Conservation (phyloP, 2,797 vertebrate species). For the Takifugu ocellatus region DNA sequence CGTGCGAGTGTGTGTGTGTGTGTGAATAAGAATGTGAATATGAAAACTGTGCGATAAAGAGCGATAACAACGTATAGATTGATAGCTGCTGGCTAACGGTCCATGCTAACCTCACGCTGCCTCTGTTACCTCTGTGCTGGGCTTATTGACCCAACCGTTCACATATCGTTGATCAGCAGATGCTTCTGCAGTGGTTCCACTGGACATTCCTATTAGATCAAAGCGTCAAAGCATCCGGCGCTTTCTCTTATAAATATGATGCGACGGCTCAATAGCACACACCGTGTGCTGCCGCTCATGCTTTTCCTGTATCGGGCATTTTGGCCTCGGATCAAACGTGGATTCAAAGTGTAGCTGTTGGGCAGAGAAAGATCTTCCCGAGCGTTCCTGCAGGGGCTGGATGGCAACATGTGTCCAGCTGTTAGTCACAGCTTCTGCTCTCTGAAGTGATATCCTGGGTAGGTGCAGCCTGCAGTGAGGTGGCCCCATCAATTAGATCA, state of each 20-base stretch:
- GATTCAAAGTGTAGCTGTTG: constrained; percentile 61
- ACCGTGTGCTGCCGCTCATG: constrained; percentile 20
- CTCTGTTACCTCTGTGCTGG: too few relatives aligned
- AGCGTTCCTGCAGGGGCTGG: constrained; percentile 36
- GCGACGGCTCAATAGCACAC: constrained; percentile 36
- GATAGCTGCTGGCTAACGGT: constrained; percentile 14
- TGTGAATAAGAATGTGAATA: background rate
- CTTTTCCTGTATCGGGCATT: constrained; percentile 24
- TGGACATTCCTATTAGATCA: constrained; percentile 19
- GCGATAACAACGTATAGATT: constrained; percentile 31
- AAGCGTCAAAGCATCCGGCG: constrained; percentile 26
- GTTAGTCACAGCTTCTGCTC: constrained; percentile 59
- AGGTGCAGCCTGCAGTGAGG: constrained; percentile 48
- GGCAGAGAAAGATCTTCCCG: constrained; percentile 35
- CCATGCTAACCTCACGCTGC: background rate
- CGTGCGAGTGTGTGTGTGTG: constrained; percentile 16
- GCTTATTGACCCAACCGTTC: constrained; percentile 1
- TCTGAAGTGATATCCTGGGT: constrained; percentile 54
- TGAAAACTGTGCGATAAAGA: constrained; percentile 10
- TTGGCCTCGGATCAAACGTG: constrained; percentile 53
- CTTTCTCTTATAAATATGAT: constrained; percentile 9
- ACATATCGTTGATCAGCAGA: constrained; percentile 11
- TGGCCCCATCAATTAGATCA: constrained; percentile 45
- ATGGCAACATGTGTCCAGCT: constrained; percentile 67
- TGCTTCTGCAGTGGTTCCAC: background rate